These are phyloP conservation scores for Salvelinus namaycush DNA, from an alignment of 2,113 vertebrate genomes.

Conservation along the genomic window DNA sequence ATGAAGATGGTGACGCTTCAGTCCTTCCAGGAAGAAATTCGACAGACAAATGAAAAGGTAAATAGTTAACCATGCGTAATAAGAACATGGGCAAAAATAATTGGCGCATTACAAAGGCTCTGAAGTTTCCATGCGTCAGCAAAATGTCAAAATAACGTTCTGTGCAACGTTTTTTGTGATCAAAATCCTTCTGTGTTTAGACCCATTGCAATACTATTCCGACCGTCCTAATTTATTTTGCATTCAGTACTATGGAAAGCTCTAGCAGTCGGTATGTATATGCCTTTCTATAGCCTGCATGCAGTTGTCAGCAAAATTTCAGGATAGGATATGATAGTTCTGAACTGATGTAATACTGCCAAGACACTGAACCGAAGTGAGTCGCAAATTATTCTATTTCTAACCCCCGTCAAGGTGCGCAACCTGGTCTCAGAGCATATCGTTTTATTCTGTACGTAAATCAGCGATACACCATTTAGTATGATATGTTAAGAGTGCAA, in stretches of 20 bases:
- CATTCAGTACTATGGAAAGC: too few relatives aligned
- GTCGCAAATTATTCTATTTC: conserved; percentile 59
- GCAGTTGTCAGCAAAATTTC: neutral
- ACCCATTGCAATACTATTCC: too few relatives aligned
- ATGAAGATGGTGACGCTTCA: conserved; percentile 69
- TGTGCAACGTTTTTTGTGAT: neutral
- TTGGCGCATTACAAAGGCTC: neutral
- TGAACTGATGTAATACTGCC: conserved; percentile 49
- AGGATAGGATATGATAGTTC: conserved; percentile 15
- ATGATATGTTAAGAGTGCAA: too few relatives aligned
- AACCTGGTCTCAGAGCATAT: too few relatives aligned
- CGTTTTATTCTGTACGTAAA: too few relatives aligned
- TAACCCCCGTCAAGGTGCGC: conserved; percentile 17
- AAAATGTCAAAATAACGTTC: neutral
- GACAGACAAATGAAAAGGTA: conserved; percentile 65
- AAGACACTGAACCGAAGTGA: conserved; percentile 36
- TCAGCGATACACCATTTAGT: too few relatives aligned
- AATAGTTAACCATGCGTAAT: neutral
- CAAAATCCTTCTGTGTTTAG: too few relatives aligned
- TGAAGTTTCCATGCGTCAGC: conserved; percentile 3
- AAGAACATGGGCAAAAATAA: too few relatives aligned
- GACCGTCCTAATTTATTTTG: too few relatives aligned
- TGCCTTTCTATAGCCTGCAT: too few relatives aligned
- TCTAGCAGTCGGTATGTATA: too few relatives aligned
- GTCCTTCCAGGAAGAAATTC: conserved; percentile 63